phyloP scores from a whole-genome alignment of 2,113 vertebrate species.

The Takifugu bimaculatus region DNA sequence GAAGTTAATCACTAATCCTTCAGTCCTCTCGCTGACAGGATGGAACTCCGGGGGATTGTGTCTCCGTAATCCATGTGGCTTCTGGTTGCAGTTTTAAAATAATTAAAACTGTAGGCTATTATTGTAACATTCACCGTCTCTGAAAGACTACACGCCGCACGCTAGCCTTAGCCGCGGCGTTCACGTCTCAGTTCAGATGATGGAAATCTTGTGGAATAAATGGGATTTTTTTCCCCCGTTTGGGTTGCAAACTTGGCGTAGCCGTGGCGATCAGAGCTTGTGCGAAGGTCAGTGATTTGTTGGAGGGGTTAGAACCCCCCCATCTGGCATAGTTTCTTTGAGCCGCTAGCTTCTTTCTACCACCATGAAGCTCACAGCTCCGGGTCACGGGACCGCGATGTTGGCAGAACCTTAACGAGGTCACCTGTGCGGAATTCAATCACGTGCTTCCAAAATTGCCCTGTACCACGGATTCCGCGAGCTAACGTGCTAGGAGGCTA shows the following conservation, averaged over 20 bases:
- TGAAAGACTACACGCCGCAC: background rate
- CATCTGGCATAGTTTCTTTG: slow-evolving; percentile 8
- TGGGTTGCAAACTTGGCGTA: too few relatives aligned
- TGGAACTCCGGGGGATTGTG: slow-evolving; percentile 19
- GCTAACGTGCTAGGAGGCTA: too few relatives aligned
- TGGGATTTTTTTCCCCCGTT: too few relatives aligned
- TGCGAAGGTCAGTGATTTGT: background rate
- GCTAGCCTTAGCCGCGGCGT: too few relatives aligned
- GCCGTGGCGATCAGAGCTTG: too few relatives aligned
- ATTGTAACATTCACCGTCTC: slow-evolving; percentile 25
- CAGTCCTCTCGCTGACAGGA: slow-evolving; percentile 19
- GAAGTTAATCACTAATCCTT: slow-evolving; percentile 14
- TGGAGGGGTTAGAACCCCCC: background rate
- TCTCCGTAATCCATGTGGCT: slow-evolving; percentile 11
- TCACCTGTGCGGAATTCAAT: background rate
- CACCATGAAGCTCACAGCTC: slow-evolving; percentile 14
- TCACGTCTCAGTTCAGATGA: too few relatives aligned
- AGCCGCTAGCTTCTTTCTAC: slow-evolving; percentile 10
- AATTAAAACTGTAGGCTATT: slow-evolving; percentile 37
- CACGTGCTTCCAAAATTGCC: background rate
- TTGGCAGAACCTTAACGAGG: too few relatives aligned
- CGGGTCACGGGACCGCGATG: background rate
- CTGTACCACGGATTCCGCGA: too few relatives aligned
- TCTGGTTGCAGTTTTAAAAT: slow-evolving; percentile 29
- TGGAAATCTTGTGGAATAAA: too few relatives aligned